Conservation (phyloP, 2,113 vertebrate genomes). For the Piliocolobus tephrosceles region DNA sequence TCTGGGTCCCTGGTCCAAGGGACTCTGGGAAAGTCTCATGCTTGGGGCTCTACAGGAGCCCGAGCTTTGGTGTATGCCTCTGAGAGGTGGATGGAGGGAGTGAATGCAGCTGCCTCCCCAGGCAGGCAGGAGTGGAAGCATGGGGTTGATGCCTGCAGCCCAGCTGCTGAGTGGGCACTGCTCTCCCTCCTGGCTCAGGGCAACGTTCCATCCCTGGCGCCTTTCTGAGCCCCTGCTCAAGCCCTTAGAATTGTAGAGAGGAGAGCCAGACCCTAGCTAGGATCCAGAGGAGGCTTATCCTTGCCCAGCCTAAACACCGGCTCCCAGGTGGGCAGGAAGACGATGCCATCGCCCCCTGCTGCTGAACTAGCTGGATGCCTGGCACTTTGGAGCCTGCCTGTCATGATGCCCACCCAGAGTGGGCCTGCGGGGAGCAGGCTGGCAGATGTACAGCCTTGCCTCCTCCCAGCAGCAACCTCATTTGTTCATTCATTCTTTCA, state of each 20-base stretch:
- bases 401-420: not conserved
- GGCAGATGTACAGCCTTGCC: not conserved
- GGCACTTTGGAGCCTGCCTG: not conserved
- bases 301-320: not conserved
- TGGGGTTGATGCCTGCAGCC: not conserved
- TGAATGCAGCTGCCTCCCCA: not conserved
- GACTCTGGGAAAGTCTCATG: not conserved
- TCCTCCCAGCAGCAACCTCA: not conserved
- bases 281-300: not conserved
- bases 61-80: not conserved
- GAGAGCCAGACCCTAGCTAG: not conserved
- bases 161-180: not conserved
- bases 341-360: not conserved
- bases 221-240: not conserved
- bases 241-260: not conserved
- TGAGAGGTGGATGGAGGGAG: not conserved
- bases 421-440: not conserved
- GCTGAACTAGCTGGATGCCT: not conserved
- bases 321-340: not conserved
- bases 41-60: not conserved
- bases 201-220: not conserved
- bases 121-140: fast-evolving
- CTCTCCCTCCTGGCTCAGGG: not conserved
- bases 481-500: too few species aligned
- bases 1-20: not conserved